Conservation (phyloP, 2,888 invertebrate genomes). For the Campopleginae sp. region DNA sequence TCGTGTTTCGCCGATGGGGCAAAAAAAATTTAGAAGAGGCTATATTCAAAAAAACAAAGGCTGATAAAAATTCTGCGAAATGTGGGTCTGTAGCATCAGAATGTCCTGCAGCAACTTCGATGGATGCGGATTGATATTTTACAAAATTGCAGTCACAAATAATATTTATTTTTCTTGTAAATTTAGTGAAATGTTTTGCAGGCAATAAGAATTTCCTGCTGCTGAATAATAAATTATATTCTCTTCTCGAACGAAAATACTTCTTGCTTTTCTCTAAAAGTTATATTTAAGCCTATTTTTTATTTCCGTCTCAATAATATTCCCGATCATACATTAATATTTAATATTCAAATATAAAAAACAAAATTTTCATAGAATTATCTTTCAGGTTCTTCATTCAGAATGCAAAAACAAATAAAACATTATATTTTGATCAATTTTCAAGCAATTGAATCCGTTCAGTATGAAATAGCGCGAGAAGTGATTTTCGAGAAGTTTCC, state of each 20-base stretch:
- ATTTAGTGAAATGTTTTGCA: not conserved
- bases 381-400: not conserved
- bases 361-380: not conserved
- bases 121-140: conserved; percentile 57
- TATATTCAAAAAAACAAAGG: conserved; percentile 79
- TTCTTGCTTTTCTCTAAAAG: not conserved
- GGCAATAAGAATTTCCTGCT: not conserved
- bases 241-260: not conserved
- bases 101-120: conserved; percentile 17
- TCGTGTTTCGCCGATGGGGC: conserved; percentile 87
- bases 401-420: not conserved
- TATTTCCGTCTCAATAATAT: not conserved
- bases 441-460: not conserved
- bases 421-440: not conserved
- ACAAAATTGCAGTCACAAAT: not conserved
- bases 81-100: not conserved
- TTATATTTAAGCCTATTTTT: not conserved
- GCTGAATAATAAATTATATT: not conserved
- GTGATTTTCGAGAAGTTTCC: not conserved
- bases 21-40: conserved; percentile 80
- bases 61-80: conserved; percentile 31
- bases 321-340: not conserved
- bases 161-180: not conserved
- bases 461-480: not conserved
- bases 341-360: not conserved